These are phyloP conservation scores for Pampusana beccarii DNA, from an alignment of 2,113 vertebrate genomes.

Conservation along the genomic window DNA sequence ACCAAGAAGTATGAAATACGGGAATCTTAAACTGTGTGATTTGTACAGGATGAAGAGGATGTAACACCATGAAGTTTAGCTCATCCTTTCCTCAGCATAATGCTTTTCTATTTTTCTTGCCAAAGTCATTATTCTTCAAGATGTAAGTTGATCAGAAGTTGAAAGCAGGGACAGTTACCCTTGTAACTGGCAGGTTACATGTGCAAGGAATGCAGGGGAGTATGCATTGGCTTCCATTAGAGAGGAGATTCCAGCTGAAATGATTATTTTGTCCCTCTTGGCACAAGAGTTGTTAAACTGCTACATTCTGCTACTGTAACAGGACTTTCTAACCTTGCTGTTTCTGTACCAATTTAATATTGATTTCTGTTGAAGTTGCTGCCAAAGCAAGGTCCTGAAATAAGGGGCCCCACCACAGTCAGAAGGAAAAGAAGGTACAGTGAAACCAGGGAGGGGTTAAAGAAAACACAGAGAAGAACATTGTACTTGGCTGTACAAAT, in stretches of 20 bases:
- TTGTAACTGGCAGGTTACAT: background rate
- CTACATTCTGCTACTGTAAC: slow-evolving; percentile 38
- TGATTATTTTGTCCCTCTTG: background rate
- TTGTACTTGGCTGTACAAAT: slow-evolving; percentile 61
- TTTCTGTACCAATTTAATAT: background rate
- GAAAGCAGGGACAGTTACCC: background rate
- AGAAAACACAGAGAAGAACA: slow-evolving; percentile 63
- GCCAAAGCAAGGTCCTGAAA: slow-evolving; percentile 11
- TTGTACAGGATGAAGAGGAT: background rate
- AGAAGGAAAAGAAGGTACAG: slow-evolving; percentile 35
- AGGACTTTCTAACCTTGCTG: background rate
- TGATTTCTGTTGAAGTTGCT: background rate
- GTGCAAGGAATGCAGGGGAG: background rate
- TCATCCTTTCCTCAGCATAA: background rate
- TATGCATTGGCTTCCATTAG: background rate
- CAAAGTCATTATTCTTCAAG: slow-evolving; percentile 22
- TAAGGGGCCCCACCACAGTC: background rate
- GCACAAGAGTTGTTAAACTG: background rate
- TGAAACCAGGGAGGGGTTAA: slow-evolving; percentile 60
- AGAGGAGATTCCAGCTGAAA: background rate
- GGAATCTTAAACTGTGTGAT: background rate
- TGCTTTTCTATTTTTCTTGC: background rate
- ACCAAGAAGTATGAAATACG: background rate
- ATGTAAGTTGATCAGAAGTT: background rate
- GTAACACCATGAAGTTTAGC: background rate